Conservation (phyloP, 2,888 invertebrate species). For the Calliphora vomitoria region DNA sequence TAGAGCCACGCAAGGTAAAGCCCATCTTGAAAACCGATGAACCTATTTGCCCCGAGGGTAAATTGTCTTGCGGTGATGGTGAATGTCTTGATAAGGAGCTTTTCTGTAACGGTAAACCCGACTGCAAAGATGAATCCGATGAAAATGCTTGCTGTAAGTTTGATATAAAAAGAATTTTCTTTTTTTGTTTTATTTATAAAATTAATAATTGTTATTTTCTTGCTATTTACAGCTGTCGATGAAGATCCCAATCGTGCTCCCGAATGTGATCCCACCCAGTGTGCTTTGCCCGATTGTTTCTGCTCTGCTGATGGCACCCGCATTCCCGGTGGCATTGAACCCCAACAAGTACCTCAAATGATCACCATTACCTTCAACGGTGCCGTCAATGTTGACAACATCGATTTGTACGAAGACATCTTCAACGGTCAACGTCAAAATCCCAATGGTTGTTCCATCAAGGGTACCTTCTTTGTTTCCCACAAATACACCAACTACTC, state of each 20-base stretch:
- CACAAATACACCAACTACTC: constrained; percentile 97
- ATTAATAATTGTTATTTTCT: background rate
- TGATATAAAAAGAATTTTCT: background rate
- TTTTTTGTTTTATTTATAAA: background rate
- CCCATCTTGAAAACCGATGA: constrained; percentile 97
- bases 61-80: constrained; percentile 95
- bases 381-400: constrained; percentile 96
- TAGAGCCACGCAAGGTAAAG: constrained; percentile 95
- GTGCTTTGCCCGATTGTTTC: constrained; percentile 95
- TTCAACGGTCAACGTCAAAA: constrained; percentile 94
- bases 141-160: constrained; percentile 97
- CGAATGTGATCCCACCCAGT: constrained; percentile 95
- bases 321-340: constrained; percentile 93
- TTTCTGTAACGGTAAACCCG: constrained; percentile 96
- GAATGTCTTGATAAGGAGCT: constrained; percentile 96
- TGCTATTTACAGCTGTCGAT: constrained; percentile 89
- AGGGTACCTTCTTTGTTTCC: constrained; percentile 95
- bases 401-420: constrained; percentile 95
- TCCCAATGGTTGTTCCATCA: constrained; percentile 95
- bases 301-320: constrained; percentile 96
- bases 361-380: constrained; percentile 96
- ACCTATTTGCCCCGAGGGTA: constrained; percentile 95
- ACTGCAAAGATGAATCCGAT: constrained; percentile 97
- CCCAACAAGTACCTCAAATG: constrained; percentile 95
- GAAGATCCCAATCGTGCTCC: constrained; percentile 96